Base-by-base conservation (phyloP, 2,888 invertebrate species). In the Andrena dorsata region DNA sequence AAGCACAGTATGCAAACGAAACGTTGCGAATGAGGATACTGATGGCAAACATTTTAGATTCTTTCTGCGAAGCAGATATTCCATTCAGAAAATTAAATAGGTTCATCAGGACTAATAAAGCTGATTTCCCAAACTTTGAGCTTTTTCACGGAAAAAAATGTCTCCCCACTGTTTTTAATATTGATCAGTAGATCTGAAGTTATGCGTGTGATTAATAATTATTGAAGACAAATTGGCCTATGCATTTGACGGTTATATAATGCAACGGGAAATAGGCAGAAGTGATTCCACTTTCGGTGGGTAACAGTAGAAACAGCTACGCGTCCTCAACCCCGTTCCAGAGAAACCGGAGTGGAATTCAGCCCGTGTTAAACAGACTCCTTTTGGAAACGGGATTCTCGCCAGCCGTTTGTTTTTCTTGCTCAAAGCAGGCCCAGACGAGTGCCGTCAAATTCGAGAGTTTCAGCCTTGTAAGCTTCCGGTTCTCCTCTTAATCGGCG, bases 321-420 rank as follows among this genome's bases (percentile, higher is more conserved):
- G 70, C 63, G 60, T 16, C 70, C 70, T 76, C 63, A 64, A 76
- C 63, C 70, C 28, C 26, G 70, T 58, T 64, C 47, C 70, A 1
- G 30, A 66, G 60, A 75, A 51, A 49, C 28, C 30, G 28, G 63
- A 23, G 47, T 58, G 64, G 63, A 77, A 72, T 83, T 80, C 60
- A 72, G n/a, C 16, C 60, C 56, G 69, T 32, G 63, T 58, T 63
- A 28, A 64, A 58, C 64, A 32, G 41, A 51, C 47, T 47, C 56
- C 41, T n/a, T 61, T 20, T 69, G 63, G 66, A 63, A 80, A 76
- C 65, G 56, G 58, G 60, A 69, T 75, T 65, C 68, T 7, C 56
- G 61, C 47, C 56, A 56, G 32, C 28, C 49, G 69, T 75, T 70
- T 35, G 58, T 65, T 79, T 79, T 72, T 77, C 65, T 66, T 35